These are phyloP conservation scores for Rhinichthys klamathensis DNA, from an alignment of 2,113 vertebrate species.

Conservation along the genomic window DNA sequence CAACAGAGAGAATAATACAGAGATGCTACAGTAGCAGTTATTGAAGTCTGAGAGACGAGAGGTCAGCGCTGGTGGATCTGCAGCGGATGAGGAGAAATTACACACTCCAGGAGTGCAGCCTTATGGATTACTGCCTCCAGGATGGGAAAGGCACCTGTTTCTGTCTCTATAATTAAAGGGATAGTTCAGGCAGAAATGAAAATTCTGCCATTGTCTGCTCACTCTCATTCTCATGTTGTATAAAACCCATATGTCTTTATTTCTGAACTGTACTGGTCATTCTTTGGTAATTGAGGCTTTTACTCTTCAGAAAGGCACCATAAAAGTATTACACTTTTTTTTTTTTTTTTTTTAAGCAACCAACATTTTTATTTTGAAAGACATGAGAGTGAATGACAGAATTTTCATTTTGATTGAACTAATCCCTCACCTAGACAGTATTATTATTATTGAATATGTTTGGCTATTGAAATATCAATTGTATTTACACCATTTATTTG, in stretches of 20 bases:
- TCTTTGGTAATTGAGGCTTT: background rate
- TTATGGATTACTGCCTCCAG: conserved; percentile 45
- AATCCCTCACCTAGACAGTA: no score
- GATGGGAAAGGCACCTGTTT: background rate
- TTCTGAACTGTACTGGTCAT: background rate
- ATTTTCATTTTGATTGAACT: background rate
- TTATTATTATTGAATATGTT: background rate
- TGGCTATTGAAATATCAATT: background rate
- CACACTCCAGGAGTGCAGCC: background rate
- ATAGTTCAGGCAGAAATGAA: conserved; percentile 4
- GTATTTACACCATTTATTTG: background rate
- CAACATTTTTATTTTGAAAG: background rate
- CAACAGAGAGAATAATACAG: conserved; percentile 41
- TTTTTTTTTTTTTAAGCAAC: background rate
- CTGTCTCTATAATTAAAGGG: conserved; percentile 33
- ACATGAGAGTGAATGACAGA: background rate
- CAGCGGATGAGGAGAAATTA: conserved; percentile 20
- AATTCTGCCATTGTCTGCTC: background rate
- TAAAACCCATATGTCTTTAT: background rate
- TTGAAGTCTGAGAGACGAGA: conserved; percentile 37
- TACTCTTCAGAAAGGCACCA: background rate
- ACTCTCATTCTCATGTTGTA: background rate
- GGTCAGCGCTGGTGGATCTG: conserved; percentile 11
- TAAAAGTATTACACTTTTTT: background rate
- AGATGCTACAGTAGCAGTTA: conserved; percentile 45